phyloP scores from a whole-genome alignment of 2,113 vertebrate species.

The Danio rerio region DNA sequence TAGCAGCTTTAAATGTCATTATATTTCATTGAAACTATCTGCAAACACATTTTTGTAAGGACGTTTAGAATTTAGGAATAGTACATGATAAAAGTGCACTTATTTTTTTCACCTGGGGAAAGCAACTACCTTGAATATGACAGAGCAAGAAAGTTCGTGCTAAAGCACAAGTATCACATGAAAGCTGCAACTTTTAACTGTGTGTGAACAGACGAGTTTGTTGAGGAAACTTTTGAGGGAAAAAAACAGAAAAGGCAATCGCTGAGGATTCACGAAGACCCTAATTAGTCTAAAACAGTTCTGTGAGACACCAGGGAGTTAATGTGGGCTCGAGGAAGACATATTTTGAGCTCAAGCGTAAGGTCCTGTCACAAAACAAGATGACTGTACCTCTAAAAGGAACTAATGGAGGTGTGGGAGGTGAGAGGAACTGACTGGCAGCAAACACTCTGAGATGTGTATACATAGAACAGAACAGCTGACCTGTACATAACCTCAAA shows the following conservation, averaged over 20 bases:
- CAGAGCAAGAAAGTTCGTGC: neutral
- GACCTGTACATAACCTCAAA: constrained; percentile 13
- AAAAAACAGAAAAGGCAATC: neutral
- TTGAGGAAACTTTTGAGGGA: constrained; percentile 10
- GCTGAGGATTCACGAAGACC: constrained; percentile 12
- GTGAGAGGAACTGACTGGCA: constrained; percentile 22
- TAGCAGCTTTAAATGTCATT: too few relatives aligned
- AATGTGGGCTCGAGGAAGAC: constrained; percentile 23
- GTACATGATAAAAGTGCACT: neutral
- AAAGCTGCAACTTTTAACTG: constrained; percentile 19
- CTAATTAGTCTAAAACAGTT: constrained; percentile 59
- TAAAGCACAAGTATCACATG: neutral
- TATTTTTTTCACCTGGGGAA: neutral
- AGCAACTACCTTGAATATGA: neutral
- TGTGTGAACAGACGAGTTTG: constrained; percentile 11
- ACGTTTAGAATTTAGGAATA: too few relatives aligned
- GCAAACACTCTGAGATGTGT: constrained; percentile 17
- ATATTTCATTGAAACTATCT: too few relatives aligned
- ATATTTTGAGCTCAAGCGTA: constrained; percentile 26
- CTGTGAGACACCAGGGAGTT: constrained; percentile 12
- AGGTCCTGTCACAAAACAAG: constrained; percentile 28
- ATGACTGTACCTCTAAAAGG: constrained; percentile 31
- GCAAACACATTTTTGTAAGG: too few relatives aligned
- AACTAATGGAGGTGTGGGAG: constrained; percentile 51
- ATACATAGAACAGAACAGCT: constrained; percentile 7